These are phyloP conservation scores for Anadara kagoshimensis DNA, from an alignment of 1,140 invertebrate species.

Conservation along the genomic window DNA sequence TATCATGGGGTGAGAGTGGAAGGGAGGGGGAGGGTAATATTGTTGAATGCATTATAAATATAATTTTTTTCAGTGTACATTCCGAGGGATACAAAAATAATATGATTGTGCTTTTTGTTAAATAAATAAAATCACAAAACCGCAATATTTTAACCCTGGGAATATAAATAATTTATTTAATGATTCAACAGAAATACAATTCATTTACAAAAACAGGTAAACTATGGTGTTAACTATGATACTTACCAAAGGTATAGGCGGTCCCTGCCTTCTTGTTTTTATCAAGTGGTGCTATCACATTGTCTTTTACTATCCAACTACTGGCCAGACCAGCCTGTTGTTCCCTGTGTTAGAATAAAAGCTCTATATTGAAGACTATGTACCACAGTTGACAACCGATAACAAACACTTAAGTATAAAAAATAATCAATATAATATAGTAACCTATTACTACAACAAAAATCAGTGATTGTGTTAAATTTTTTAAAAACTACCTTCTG, in stretches of 20 bases:
- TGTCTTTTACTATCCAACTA: constrained; percentile 43
- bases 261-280: constrained; percentile 24
- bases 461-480: too few species aligned
- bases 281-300: constrained; percentile 34
- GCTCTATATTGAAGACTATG: too few species aligned
- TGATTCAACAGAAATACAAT: too few species aligned
- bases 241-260: constrained; percentile 48
- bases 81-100: not conserved
- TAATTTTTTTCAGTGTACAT: not conserved
- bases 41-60: not conserved
- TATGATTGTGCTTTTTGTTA: not conserved
- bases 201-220: too few species aligned
- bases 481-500: too few species aligned
- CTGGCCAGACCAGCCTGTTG: constrained; percentile 24
- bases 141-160: too few species aligned
- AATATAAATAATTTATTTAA: too few species aligned
- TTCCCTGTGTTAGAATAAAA: constrained; percentile 42
- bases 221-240: not conserved
- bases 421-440: too few species aligned
- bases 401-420: too few species aligned
- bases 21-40: not conserved
- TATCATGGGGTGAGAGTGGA: too few species aligned
- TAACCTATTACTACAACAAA: too few species aligned
- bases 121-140: not conserved
- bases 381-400: too few species aligned